Conservation (phyloP, 2,113 vertebrate genomes). For the Oncorhynchus mykiss region DNA sequence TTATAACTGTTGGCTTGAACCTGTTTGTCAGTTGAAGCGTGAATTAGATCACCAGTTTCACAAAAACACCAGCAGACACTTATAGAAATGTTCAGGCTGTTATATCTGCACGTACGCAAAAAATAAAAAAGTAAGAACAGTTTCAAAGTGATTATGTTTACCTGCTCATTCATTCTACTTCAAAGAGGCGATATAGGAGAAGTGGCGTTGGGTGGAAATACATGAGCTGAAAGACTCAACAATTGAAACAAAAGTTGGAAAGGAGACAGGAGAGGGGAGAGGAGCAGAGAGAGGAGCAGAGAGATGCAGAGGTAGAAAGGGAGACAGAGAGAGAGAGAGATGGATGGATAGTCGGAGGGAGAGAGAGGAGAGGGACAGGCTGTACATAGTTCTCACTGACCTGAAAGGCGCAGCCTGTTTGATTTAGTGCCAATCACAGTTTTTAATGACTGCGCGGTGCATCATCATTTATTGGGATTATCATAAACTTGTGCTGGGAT, state of each 20-base stretch:
- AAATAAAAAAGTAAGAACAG: not conserved
- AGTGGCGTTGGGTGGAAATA: slow-evolving; percentile 18
- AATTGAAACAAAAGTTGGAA: slow-evolving; percentile 24
- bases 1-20: slow-evolving; percentile 40
- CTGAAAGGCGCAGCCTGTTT: slow-evolving; percentile 61
- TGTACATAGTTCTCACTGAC: slow-evolving; percentile 31
- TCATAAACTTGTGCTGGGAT: slow-evolving; percentile 66
- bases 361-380: slow-evolving; percentile 5
- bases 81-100: not conserved
- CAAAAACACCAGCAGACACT: slow-evolving; percentile 1
- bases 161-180: no score
- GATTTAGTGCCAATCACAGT: slow-evolving; percentile 73
- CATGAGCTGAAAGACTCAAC: slow-evolving; percentile 52
- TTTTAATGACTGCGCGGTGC: slow-evolving; percentile 65
- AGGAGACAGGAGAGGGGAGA: slow-evolving; percentile 35
- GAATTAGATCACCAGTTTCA: slow-evolving; percentile 44
- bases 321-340: not conserved
- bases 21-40: slow-evolving; percentile 49
- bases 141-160: not conserved
- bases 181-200: slow-evolving; percentile 6
- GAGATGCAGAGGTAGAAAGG: slow-evolving; percentile 27
- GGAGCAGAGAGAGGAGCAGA: slow-evolving; percentile 18
- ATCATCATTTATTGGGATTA: slow-evolving; percentile 77
- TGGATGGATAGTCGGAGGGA: slow-evolving; percentile 2
- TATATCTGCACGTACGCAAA: not conserved